Percentiles rank a stretch among this genome's conserved stretches.
These are phyloP conservation scores for Orussus abietinus DNA, from an alignment of 1,140 invertebrate species.

Conservation along the genomic window DNA sequence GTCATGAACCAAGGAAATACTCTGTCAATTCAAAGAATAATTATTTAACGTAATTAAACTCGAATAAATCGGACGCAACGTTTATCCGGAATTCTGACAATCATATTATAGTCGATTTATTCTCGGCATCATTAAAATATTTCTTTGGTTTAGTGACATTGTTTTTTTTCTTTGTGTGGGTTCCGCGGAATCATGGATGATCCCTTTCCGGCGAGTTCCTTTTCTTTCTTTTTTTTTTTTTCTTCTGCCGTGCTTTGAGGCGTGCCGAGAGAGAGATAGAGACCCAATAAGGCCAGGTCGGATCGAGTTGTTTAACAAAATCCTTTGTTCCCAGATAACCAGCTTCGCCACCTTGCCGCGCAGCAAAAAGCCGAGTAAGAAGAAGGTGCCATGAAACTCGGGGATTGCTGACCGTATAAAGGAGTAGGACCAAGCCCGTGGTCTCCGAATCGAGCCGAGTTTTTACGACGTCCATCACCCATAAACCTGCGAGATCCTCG, in stretches of 20 bases:
- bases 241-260: conserved; percentile 4
- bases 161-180: neutral
- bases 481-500: neutral
- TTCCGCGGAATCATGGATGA: conserved; percentile 13
- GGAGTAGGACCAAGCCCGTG: conserved; percentile 28
- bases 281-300: no score
- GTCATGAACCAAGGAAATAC: no score
- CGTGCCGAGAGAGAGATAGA: no score
- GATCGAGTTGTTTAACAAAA: conserved; percentile 11
- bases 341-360: conserved; percentile 58
- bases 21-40: no score
- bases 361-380: conserved; percentile 54
- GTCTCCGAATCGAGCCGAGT: neutral
- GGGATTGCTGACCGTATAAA: conserved; percentile 34
- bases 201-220: conserved; percentile 17
- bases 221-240: conserved; percentile 8
- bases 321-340: conserved; percentile 52
- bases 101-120: no score
- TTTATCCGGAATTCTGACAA: no score
- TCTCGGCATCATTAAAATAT: no score
- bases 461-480: neutral
- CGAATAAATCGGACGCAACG: no score
- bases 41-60: no score
- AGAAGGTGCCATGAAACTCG: conserved; percentile 49
- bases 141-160: conserved; percentile 5